Evolutionary conservation across 2,797 vertebrate genomes (phyloP), one percentile per base, ranked within the genome.

Genomic region (Hyperoplus immaculatus): DNA sequence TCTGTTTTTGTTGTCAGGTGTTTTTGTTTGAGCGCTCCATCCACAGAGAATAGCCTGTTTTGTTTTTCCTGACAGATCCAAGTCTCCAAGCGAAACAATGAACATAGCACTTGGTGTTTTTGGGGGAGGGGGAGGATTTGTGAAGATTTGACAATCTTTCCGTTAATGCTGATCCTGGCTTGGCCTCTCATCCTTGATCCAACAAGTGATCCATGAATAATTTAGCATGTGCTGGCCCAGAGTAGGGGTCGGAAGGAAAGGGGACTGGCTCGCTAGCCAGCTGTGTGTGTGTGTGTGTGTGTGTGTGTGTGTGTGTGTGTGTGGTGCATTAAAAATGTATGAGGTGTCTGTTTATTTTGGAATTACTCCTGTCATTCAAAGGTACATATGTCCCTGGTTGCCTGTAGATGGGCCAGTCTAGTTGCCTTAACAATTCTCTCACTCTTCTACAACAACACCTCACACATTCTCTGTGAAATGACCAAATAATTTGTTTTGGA

Each of bases 161-260:
- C 6, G 8, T 60, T 75, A 50, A 81, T 89, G 76, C 72, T 81
- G 87, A 68, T 77, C 85, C 65, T 83, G 75, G 68, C 79, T 81
- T 58, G 67, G 70, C 72, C 50, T 89, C 80, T 83, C 77, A 88
- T 84, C 68, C 79, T 83, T 83, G 84, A 87, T 92, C 88, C 91
- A 91, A 89, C 91, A 88, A 91, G 77, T 89, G 82, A 91, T 29
- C 65, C 62, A 89, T 95, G 81, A 95, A 94, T 95, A 91, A 95
- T 95, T 93, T 77, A 92, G 83, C 84, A 67, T 66, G 75, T 86
- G 81, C 80, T 87, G 88, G 91, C 86, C 86, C 80, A 47, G 55
- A 79, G 66, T 60, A 39, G 58, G 72, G 77, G 61, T 81, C 78
- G 72, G 78, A 29, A 87, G 58, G 69, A 81, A 81, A 80, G 54